Base-by-base conservation (phyloP, 2,888 invertebrate genomes). In the Rhaphigaster nebulosa region DNA sequence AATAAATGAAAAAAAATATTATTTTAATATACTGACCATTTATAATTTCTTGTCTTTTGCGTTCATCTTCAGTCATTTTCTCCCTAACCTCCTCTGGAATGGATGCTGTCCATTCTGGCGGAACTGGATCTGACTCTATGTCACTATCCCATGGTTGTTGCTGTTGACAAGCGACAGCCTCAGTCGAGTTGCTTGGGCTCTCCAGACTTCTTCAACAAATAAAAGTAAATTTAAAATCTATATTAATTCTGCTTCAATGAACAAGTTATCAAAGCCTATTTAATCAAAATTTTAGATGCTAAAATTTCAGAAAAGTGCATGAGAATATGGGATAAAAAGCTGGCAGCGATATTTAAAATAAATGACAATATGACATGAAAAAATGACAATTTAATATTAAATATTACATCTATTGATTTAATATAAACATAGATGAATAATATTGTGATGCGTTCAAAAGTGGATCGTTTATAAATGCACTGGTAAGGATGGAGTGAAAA, bases 41-140 rank as follows among this genome's bases (percentile, higher is more conserved):
- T 92, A 98, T 97, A 93, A 98, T 97, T 94, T 98, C 98, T 94
- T 98, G 98, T 93, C 98, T 95, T 94, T 98, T 98, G 94, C 97
- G 97, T 93, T 98, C 98, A 93, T 96, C 96, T 92, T 97, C 96
- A 93, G 96, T 96, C 92, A 98, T 95, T 92, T 96, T 95, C 91
- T 95, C 94, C 90, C 97, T 95, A 90, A 96, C 95, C 91, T 98
- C 97, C 92, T 96, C 96, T 45, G 96, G 95, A 87, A 98, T 96
- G 92, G 96, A 95, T 92, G 96, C 96, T 93, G 97, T 97, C 96
- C 98, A 96, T 93, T 97, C 96, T 34, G 97, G 96, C 45, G 96
- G 95, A 93, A 97, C 97, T 23, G 95, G 95, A 92, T 96, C 96
- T 60, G 95, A 95, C 93, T 96, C 96, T 89, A 95, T 94, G 93